Percentiles rank a stretch among this genome's conserved stretches.
Conservation (phyloP, 2,888 invertebrate genomes). For the Tillus elongatus region DNA sequence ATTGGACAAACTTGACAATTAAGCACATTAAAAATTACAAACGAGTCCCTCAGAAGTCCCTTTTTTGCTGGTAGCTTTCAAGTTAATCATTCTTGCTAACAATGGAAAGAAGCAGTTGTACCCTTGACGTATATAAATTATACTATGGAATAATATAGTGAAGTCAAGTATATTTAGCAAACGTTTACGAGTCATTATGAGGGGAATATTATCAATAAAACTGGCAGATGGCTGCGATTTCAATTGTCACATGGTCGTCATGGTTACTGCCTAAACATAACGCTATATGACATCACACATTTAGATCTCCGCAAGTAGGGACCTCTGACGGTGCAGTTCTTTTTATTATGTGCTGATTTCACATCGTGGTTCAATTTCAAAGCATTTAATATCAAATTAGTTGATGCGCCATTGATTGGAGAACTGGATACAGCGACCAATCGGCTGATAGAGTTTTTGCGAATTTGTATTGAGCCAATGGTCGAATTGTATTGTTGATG, state of each 20-base stretch:
- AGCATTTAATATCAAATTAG: no score
- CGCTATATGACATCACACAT: no score
- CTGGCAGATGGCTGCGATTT: slow-evolving; percentile 39
- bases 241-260: slow-evolving; percentile 39
- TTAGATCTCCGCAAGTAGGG: no score
- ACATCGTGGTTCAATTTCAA: no score
- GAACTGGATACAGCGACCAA: no score
- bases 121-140: slow-evolving; percentile 39
- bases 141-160: slow-evolving; percentile 38
- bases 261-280: slow-evolving; percentile 39
- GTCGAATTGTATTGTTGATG: no score
- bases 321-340: no score
- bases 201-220: slow-evolving; percentile 34
- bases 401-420: no score
- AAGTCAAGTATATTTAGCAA: slow-evolving; percentile 40
- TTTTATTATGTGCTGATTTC: no score
- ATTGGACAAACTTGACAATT: slow-evolving; percentile 31
- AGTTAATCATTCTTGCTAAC: slow-evolving; percentile 36
- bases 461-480: no score
- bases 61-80: slow-evolving; percentile 28
- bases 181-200: slow-evolving; percentile 38
- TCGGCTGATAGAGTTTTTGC: no score
- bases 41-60: slow-evolving; percentile 31
- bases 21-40: slow-evolving; percentile 39
- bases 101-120: slow-evolving; percentile 31